Evolutionary conservation across 2,113 vertebrate species (phyloP).

Genomic region (Muscicapa adusta): DNA sequence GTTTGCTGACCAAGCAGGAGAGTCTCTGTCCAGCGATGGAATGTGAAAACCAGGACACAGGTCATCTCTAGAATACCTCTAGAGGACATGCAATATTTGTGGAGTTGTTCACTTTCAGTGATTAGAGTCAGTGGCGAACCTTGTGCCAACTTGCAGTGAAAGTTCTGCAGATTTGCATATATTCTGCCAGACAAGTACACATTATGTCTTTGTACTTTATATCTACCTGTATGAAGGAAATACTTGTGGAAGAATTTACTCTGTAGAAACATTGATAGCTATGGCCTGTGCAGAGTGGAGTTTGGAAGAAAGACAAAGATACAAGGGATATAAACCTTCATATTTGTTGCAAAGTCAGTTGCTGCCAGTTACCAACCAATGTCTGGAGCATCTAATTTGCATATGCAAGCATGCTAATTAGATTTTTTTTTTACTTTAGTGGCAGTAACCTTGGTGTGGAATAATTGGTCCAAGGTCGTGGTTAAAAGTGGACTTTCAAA

Average conservation of each 20-base stretch:
- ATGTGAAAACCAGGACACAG: neutral
- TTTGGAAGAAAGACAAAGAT: neutral
- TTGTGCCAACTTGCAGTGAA: neutral
- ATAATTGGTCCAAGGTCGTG: slow-evolving; percentile 26
- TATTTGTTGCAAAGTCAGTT: neutral
- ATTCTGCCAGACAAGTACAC: neutral
- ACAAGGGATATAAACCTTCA: neutral
- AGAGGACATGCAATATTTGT: neutral
- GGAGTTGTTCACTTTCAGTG: neutral
- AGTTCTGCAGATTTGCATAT: neutral
- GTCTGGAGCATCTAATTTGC: slow-evolving; percentile 27
- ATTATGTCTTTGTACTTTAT: neutral
- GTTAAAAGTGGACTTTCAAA: slow-evolving; percentile 55
- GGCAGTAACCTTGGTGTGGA: slow-evolving; percentile 20
- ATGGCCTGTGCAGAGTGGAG: neutral
- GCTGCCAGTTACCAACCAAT: neutral
- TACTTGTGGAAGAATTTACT: neutral
- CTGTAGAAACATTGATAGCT: neutral
- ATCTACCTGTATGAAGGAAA: neutral
- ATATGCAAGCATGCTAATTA: slow-evolving; percentile 42
- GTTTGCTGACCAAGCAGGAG: neutral
- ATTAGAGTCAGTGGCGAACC: neutral
- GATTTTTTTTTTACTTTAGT: slow-evolving; percentile 54
- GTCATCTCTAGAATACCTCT: neutral
- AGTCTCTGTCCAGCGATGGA: neutral